These are phyloP conservation scores for Apostichopus japonicus DNA, from an alignment of 35 echinoderm and acorn worm genomes.

Conservation along the genomic window DNA sequence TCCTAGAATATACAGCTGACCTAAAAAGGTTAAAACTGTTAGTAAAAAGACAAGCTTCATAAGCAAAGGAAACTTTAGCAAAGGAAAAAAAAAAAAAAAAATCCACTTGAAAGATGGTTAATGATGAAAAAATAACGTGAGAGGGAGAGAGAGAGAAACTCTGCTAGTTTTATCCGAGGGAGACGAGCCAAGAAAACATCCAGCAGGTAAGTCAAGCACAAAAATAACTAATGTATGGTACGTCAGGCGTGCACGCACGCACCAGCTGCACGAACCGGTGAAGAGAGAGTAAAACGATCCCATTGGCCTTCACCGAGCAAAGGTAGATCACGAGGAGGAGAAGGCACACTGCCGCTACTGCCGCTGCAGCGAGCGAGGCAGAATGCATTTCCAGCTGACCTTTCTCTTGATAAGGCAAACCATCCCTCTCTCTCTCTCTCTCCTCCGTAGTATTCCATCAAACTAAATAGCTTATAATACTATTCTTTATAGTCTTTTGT, in stretches of 20 bases:
- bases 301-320: not conserved
- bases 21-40: not conserved
- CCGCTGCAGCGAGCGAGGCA: no score
- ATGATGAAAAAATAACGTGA: not conserved
- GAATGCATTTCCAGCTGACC: no score
- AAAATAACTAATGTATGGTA: conserved; percentile 52
- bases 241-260: conserved; percentile 42
- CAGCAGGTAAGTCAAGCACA: conserved; percentile 18
- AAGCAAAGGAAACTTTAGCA: not conserved
- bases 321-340: not conserved
- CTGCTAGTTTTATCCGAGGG: not conserved
- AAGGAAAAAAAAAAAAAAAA: not conserved
- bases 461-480: no score
- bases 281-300: not conserved
- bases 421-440: no score
- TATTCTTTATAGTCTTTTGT: no score
- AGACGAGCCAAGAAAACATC: conserved; percentile 3
- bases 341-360: not conserved
- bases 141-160: not conserved
- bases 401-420: no score
- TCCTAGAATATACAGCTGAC: conserved; percentile 48
- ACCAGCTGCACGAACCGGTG: conserved; percentile 19
- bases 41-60: not conserved
- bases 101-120: not conserved
- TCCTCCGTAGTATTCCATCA: no score